Conservation (phyloP, 1,140 invertebrate genomes). For the Eumaeus atala region DNA sequence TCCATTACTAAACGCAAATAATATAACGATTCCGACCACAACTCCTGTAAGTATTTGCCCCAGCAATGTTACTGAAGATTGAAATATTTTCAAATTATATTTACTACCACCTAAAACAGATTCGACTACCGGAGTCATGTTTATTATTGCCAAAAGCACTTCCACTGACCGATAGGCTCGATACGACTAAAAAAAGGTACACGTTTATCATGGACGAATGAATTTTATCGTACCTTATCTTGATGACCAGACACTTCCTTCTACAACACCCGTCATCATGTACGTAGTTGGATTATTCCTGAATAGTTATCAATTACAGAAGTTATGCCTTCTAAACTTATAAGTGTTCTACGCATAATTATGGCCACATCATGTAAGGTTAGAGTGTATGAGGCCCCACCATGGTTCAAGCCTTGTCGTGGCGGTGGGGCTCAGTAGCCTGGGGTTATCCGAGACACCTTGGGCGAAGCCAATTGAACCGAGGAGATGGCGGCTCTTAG, state of each 20-base stretch:
- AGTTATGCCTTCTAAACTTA: too few relatives aligned
- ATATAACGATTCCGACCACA: constrained; percentile 28
- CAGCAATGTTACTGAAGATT: constrained; percentile 32
- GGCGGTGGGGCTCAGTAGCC: too few relatives aligned
- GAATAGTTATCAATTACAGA: too few relatives aligned
- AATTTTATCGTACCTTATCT: constrained; percentile 9
- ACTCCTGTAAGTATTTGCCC: constrained; percentile 39
- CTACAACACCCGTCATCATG: not conserved
- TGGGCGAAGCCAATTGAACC: too few relatives aligned
- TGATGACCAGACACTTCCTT: not conserved
- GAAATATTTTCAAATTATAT: constrained; percentile 31
- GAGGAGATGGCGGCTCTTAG: too few relatives aligned
- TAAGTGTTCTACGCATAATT: too few relatives aligned
- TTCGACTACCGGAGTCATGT: constrained; percentile 9
- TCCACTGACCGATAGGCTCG: not conserved
- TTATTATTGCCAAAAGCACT: not conserved
- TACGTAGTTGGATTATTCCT: too few relatives aligned
- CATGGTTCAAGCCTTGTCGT: too few relatives aligned
- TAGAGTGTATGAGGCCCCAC: too few relatives aligned
- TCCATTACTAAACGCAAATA: constrained; percentile 37
- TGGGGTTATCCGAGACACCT: too few relatives aligned
- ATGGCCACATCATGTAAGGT: too few relatives aligned
- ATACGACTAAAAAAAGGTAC: not conserved
- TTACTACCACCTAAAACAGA: not conserved
- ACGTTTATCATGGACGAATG: not conserved